Base-by-base conservation (phyloP, 2,888 invertebrate species). In the Lampropteryx suffumata region DNA sequence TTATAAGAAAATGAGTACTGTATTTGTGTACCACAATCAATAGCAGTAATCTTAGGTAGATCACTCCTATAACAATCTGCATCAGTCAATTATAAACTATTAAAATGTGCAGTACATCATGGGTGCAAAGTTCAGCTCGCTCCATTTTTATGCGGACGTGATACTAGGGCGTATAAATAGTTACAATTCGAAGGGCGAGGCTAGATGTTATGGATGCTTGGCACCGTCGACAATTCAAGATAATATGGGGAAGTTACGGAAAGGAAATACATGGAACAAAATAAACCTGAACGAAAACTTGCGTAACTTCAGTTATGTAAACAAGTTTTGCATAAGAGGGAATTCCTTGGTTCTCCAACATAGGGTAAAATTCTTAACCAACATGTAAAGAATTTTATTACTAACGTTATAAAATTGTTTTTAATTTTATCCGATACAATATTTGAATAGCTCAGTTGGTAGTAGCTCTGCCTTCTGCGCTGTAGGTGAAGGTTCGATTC, bases 91-190 rank as follows among this genome's bases (percentile, higher is more conserved):
- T 71, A 70, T 61, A 65, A 58, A 62, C 65, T 50, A 67, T 69
- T 67, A 54, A 66, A 72, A 55, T 54, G 50, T 71, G 68, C 65
- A 73, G 59, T 60, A 64, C 63, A 68, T 71, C 67, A 61, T 64
- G 64, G 67, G 86, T 82, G 77, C 86, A 83, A 86, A 85, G 86
- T 84, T 78, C 84, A 64, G 50, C 64, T 64, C 61, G 67, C 66
- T 73, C 64, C 63, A 62, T 64, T 51, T 45, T 52, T 51, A 55
- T 74, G 69, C 76, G 72, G 71, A 71, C 68, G 65, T 64, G 70
- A 78, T 75, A 47, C 36, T 40, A 76, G 67, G 69, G 61, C 62
- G 62, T 82, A 84, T 83, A 79, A 84, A 83, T 87, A 85, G 84
- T 76, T 54, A 59, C 58, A 61, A 68, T 69, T 62, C 65, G 84